Evolutionary conservation across 2,113 vertebrate species (phyloP).

Genomic region (Tapirus terrestris): DNA sequence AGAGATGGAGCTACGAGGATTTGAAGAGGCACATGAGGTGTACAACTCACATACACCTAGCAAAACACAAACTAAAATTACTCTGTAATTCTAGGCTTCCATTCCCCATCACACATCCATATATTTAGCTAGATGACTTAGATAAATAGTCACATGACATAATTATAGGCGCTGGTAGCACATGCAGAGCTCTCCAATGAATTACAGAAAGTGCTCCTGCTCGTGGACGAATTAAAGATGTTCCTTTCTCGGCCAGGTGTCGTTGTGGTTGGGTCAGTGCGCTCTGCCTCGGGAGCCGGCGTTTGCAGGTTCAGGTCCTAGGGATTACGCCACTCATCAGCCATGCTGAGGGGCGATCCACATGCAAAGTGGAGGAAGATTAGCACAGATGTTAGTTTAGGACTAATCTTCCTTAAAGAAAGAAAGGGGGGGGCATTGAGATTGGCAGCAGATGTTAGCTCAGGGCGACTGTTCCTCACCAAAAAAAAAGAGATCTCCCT

Average conservation of each 20-base stretch:
- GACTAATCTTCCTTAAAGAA: too few species aligned
- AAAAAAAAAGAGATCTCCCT: not conserved
- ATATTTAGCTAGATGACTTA: not conserved
- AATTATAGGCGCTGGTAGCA: not conserved
- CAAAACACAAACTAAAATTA: not conserved
- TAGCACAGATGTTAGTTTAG: too few species aligned
- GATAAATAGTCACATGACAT: not conserved
- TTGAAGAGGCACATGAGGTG: fast-evolving
- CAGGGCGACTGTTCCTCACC: too few species aligned
- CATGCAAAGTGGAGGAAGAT: too few species aligned
- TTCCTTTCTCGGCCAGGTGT: not conserved
- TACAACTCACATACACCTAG: not conserved
- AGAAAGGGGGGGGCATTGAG: too few species aligned
- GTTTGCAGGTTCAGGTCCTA: too few species aligned
- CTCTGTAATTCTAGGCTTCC: not conserved
- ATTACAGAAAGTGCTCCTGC: not conserved
- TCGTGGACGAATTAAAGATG: not conserved
- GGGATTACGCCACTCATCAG: too few species aligned
- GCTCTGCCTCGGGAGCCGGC: too few species aligned
- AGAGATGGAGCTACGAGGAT: not conserved
- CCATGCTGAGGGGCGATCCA: too few species aligned
- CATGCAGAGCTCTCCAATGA: not conserved
- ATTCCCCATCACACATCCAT: not conserved
- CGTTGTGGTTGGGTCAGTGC: too few species aligned
- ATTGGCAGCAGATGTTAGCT: too few species aligned